Percentiles rank a stretch among this genome's conserved stretches.
Evolutionary conservation across 2,797 vertebrate genomes (phyloP).

Genomic region (Pseudotriccus pelzelni): DNA sequence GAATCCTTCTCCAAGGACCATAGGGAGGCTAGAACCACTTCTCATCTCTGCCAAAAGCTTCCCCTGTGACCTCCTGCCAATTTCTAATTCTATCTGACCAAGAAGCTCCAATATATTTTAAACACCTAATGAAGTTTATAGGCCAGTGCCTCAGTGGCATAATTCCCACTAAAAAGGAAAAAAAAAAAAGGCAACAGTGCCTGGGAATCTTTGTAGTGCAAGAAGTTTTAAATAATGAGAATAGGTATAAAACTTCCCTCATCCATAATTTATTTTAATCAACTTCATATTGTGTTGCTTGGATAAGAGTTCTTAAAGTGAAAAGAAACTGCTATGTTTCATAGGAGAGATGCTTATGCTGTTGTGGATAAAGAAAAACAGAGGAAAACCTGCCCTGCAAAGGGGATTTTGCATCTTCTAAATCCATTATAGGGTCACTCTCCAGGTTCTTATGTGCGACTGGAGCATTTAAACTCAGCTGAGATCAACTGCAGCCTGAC

Average conservation of each 20-base stretch:
- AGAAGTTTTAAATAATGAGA: background rate
- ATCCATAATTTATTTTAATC: background rate
- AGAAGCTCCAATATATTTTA: conserved; percentile 25
- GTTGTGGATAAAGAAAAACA: background rate
- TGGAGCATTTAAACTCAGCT: background rate
- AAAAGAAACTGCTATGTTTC: background rate
- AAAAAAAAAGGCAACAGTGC: background rate
- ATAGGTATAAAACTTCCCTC: background rate
- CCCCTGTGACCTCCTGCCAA: conserved; percentile 2
- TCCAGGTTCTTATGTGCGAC: background rate
- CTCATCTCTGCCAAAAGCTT: background rate
- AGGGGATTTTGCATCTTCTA: background rate
- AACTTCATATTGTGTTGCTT: background rate
- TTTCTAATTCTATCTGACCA: conserved; percentile 16
- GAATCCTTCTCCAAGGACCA: background rate
- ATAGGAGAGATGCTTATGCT: background rate
- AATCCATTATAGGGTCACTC: background rate
- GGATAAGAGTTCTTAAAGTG: background rate
- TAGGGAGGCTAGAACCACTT: background rate
- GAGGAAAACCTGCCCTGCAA: background rate
- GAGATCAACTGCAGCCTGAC: background rate
- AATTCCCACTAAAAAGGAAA: background rate
- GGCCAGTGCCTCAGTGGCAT: background rate
- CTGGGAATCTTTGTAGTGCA: background rate
- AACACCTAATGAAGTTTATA: conserved; percentile 40